Base-by-base conservation (phyloP, 2,113 vertebrate species). In the Procavia capensis region DNA sequence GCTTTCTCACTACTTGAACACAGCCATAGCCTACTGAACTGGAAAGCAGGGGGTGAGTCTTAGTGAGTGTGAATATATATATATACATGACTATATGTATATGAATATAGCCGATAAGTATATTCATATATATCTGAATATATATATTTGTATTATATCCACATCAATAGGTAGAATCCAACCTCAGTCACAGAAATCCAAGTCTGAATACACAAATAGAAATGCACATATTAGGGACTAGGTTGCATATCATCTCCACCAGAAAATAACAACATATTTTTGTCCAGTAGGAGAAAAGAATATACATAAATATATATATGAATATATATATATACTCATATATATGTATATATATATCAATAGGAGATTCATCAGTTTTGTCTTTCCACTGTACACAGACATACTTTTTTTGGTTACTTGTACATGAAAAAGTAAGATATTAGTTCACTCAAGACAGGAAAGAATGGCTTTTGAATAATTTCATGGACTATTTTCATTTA, bases 371-470 rank as follows among this genome's bases (percentile, higher is more conserved):
- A n/a, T n/a, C n/a, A n/a, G n/a, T n/a, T n/a, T n/a, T n/a, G n/a
- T n/a, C n/a, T n/a, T n/a, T n/a, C n/a, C n/a, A n/a, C n/a, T n/a
- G n/a, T n/a, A n/a, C n/a, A n/a, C n/a, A n/a, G n/a, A 50, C 13
- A 50, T 50, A 13, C 47, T 50, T 50, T 50, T 80, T 96, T 89
- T 91, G 39, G 83, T 93, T 84, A 93, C 10, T 54, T 25, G 64
- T 29, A 57, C n/a, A 93, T 61, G 34, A 63, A 82, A 79, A 27
- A 87, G 64, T 76, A 84, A 92, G 86, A 91, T 74, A 78, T 95
- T 81, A 93, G 78, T 89, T 96, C 31, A 29, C 70, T 92, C 85
- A 61, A 66, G 86, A 94, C 96, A 76, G 96, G 83, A 57, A 87
- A 83, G 50, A 96, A 96, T 84, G 50, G 57, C 75, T 89, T 50